These are phyloP conservation scores for Helleia helle DNA, from an alignment of 2,888 invertebrate genomes.

Conservation along the genomic window DNA sequence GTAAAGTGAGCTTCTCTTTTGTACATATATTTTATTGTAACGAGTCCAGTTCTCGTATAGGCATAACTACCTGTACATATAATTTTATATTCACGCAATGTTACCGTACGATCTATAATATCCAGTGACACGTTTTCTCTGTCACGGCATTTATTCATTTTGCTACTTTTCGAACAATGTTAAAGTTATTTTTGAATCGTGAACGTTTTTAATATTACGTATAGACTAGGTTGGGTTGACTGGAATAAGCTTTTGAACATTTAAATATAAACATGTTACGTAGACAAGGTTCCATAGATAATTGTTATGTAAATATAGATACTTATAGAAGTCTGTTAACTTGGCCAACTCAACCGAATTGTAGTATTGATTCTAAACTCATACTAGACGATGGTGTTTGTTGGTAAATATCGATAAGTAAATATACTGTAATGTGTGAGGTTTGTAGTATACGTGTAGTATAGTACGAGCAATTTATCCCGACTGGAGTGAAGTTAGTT, in stretches of 20 bases:
- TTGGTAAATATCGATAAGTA: too few relatives aligned
- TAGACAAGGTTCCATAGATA: constrained; percentile 4
- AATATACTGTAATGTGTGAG: too few relatives aligned
- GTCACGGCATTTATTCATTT: constrained; percentile 14
- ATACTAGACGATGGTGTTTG: too few relatives aligned
- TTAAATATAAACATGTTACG: constrained; percentile 3
- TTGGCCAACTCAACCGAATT: constrained; percentile 3
- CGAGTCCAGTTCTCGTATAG: constrained; percentile 11
- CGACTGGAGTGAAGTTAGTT: background rate
- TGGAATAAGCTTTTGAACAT: constrained; percentile 2
- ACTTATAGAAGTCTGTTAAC: constrained; percentile 1
- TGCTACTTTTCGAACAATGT: background rate
- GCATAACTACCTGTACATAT: constrained; percentile 51
- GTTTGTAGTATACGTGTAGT: too few relatives aligned
- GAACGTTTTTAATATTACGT: background rate
- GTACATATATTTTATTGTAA: constrained; percentile 4
- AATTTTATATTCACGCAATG: constrained; percentile 41
- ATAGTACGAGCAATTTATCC: too few relatives aligned
- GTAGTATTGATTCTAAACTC: background rate
- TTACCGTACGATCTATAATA: constrained; percentile 38
- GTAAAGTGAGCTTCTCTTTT: constrained; percentile 9
- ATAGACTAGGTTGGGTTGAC: constrained; percentile 5
- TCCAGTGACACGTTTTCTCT: constrained; percentile 21
- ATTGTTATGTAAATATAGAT: constrained; percentile 7
- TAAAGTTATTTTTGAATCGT: background rate